These are phyloP conservation scores for Rhopalosiphum maidis DNA, from an alignment of 1,140 invertebrate species.

Conservation along the genomic window DNA sequence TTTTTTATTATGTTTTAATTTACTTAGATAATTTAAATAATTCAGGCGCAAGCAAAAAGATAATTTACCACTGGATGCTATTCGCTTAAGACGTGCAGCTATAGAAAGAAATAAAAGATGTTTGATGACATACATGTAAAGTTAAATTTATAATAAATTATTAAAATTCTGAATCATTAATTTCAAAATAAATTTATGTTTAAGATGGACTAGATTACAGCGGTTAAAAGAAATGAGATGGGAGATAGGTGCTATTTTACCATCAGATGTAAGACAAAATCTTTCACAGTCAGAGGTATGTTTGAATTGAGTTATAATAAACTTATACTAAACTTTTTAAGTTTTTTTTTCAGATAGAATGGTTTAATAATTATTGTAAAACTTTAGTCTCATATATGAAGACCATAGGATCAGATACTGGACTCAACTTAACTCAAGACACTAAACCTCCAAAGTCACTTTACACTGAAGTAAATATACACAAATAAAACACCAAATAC, in stretches of 20 bases:
- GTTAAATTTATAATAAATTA: constrained; percentile 48
- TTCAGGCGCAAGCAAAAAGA: constrained; percentile 63
- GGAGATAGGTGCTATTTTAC: constrained; percentile 91
- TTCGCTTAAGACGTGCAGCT: constrained; percentile 83
- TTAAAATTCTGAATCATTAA: not conserved
- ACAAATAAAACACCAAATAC: not conserved
- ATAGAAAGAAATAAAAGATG: constrained; percentile 90
- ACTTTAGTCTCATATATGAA: constrained; percentile 89
- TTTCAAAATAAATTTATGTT: constrained; percentile 57
- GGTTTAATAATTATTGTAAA: constrained; percentile 89
- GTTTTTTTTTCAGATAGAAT: constrained; percentile 68
- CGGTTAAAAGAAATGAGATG: constrained; percentile 84
- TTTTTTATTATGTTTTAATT: not conserved
- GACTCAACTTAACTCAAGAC: constrained; percentile 86
- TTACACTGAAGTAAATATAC: constrained; percentile 78
- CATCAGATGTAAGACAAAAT: constrained; percentile 80
- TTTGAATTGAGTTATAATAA: not conserved
- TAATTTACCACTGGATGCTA: constrained; percentile 68
- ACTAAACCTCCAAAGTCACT: constrained; percentile 90
- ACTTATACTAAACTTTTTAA: not conserved
- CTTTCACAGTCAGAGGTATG: constrained; percentile 79
- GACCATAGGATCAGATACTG: constrained; percentile 77
- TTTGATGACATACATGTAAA: constrained; percentile 83
- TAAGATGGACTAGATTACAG: constrained; percentile 77
- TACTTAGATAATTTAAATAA: not conserved